Percentiles rank a stretch among this genome's conserved stretches.
phyloP scores from a whole-genome alignment of 2,888 invertebrate species.

The Drosophila bunnanda region DNA sequence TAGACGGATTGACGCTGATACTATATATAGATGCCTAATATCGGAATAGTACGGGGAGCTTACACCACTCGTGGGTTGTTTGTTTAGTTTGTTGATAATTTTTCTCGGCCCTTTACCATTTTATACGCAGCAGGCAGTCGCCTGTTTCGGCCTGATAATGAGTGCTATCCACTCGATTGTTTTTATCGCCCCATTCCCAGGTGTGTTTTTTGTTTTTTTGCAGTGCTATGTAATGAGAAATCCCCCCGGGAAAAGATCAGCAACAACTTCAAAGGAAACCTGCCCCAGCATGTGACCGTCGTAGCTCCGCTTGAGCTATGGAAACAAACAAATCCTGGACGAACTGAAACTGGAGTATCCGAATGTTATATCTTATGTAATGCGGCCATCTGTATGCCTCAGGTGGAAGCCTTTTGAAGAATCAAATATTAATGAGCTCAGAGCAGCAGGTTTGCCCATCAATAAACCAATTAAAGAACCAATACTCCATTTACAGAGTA shows the following conservation, averaged over 20 bases:
- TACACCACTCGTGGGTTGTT: slow-evolving; percentile 45
- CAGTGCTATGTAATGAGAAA: slow-evolving; percentile 65
- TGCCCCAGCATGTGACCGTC: slow-evolving; percentile 68
- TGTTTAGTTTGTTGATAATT: slow-evolving; percentile 70
- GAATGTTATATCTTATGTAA: slow-evolving; percentile 58
- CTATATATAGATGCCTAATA: slow-evolving; percentile 42
- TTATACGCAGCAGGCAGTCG: slow-evolving; percentile 66
- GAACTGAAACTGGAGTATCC: slow-evolving; percentile 32
- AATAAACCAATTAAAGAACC: slow-evolving; percentile 17
- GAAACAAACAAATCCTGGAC: slow-evolving; percentile 53
- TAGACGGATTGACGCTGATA: slow-evolving; percentile 69
- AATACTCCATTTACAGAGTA: slow-evolving; percentile 10
- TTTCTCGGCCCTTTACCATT: slow-evolving; percentile 72
- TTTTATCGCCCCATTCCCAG: slow-evolving; percentile 36
- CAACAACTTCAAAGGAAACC: slow-evolving; percentile 66
- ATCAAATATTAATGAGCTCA: slow-evolving; percentile 47
- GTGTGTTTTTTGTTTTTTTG: slow-evolving; percentile 30
- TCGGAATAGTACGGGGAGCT: slow-evolving; percentile 30
- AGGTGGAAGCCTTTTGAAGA: slow-evolving; percentile 62
- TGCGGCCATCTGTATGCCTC: slow-evolving; percentile 37
- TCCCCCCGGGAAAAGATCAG: slow-evolving; percentile 56
- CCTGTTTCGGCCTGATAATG: slow-evolving; percentile 70
- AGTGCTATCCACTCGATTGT: slow-evolving; percentile 63
- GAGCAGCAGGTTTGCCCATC: slow-evolving; percentile 29
- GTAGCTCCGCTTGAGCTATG: slow-evolving; percentile 35